Percentiles rank a stretch among this genome's conserved stretches.
phyloP scores from a whole-genome alignment of 2,113 vertebrate species.

The Sterna hirundo region DNA sequence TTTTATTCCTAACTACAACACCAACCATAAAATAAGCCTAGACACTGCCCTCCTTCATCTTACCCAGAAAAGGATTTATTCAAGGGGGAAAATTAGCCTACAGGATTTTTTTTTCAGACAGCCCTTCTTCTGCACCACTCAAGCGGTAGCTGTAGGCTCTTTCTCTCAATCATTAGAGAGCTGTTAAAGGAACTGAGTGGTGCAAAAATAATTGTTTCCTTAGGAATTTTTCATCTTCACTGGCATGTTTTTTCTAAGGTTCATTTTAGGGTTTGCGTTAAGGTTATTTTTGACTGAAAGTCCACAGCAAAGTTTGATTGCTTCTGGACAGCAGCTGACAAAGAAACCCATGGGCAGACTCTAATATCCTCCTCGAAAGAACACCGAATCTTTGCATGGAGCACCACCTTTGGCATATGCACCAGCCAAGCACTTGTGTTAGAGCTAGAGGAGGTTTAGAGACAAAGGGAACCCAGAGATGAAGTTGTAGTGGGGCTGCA shows the following conservation, averaged over 20 bases:
- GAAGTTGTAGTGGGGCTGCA: neutral
- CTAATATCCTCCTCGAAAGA: neutral
- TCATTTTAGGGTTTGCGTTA: neutral
- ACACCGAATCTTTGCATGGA: neutral
- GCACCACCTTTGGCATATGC: neutral
- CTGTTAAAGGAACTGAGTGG: constrained; percentile 10
- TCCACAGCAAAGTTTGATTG: neutral
- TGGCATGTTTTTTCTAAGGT: neutral
- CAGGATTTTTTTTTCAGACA: neutral
- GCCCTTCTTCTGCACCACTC: neutral
- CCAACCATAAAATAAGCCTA: neutral
- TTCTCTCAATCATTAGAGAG: neutral
- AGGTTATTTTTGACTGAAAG: constrained; percentile 15
- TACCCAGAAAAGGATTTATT: neutral
- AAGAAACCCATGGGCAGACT: neutral
- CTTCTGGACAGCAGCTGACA: neutral
- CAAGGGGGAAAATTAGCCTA: neutral
- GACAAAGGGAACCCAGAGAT: neutral
- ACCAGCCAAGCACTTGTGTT: neutral
- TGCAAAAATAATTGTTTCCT: constrained; percentile 44
- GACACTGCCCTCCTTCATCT: neutral
- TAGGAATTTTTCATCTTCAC: constrained; percentile 13
- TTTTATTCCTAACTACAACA: neutral
- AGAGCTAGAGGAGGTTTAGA: neutral
- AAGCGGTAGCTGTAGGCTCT: neutral